A percentile compares a stretch with the other conserved stretches of the same genome.
phyloP scores from a whole-genome alignment of 2,888 invertebrate species.

The Plebejus argus region DNA sequence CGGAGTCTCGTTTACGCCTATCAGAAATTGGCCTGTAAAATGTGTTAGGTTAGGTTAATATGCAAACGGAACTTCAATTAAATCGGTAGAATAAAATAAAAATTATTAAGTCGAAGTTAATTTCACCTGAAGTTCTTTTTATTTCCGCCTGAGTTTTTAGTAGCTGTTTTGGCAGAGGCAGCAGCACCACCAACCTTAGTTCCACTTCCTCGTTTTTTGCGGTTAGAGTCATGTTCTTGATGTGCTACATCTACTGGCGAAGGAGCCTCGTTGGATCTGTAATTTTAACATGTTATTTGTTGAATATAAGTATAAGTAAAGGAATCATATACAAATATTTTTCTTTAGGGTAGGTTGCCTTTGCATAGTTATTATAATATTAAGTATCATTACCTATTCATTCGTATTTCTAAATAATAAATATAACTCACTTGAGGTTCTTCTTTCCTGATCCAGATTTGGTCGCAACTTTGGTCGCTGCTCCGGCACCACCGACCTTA shows the following conservation, averaged over 20 bases:
- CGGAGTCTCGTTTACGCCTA: slow-evolving; percentile 82
- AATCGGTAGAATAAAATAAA: background rate
- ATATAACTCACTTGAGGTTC: slow-evolving; percentile 65
- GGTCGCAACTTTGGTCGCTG: slow-evolving; percentile 74
- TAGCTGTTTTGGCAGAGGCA: slow-evolving; percentile 71
- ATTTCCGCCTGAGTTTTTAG: slow-evolving; percentile 71
- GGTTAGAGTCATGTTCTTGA: slow-evolving; percentile 62
- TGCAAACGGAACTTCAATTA: background rate
- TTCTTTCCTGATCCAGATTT: slow-evolving; percentile 74
- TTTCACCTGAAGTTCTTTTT: slow-evolving; percentile 73
- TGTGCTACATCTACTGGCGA: slow-evolving; percentile 62
- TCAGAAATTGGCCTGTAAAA: slow-evolving; percentile 65
- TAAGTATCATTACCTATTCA: too few species aligned
- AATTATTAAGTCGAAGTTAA: background rate
- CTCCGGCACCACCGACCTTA: slow-evolving; percentile 73
- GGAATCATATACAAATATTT: background rate
- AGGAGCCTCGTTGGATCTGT: slow-evolving; percentile 62
- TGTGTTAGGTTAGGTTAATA: background rate
- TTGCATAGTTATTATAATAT: background rate
- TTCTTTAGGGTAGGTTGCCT: background rate
- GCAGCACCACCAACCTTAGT: slow-evolving; percentile 74
- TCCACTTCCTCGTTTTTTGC: slow-evolving; percentile 70
- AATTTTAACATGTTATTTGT: slow-evolving; percentile 31
- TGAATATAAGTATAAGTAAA: background rate
- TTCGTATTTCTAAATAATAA: background rate